Percentiles rank a stretch among this genome's conserved stretches.
phyloP scores from a whole-genome alignment of 2,888 invertebrate genomes.

The Geotrupes spiniger region DNA sequence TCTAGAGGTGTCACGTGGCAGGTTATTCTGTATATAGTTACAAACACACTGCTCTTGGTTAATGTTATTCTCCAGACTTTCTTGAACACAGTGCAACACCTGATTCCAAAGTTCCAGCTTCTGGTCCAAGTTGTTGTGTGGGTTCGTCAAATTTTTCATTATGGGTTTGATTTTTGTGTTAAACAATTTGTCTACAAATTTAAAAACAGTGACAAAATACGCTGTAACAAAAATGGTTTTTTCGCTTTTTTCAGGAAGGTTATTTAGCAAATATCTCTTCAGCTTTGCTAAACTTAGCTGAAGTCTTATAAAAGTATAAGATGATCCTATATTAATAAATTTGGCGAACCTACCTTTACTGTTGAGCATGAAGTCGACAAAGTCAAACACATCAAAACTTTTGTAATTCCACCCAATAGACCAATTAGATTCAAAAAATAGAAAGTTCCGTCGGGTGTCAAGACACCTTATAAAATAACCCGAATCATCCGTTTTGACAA shows the following conservation, averaged over 20 bases:
- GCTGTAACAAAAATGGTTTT: too few species aligned
- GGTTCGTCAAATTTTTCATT: constrained; percentile 15
- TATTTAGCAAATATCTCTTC: too few species aligned
- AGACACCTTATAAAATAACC: constrained; percentile 14
- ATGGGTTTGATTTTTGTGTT: constrained; percentile 14
- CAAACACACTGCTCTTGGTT: constrained; percentile 4
- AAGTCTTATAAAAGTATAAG: too few species aligned
- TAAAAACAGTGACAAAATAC: not conserved
- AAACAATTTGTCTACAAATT: constrained; percentile 14
- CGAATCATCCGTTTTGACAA: constrained; percentile 14
- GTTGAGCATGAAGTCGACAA: constrained; percentile 16
- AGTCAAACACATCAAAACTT: constrained; percentile 13
- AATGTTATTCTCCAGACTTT: constrained; percentile 4
- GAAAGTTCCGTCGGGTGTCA: constrained; percentile 8
- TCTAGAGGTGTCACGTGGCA: not conserved
- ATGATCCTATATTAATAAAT: too few species aligned
- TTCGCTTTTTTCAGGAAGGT: too few species aligned
- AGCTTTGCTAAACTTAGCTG: too few species aligned
- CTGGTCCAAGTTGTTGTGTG: constrained; percentile 10
- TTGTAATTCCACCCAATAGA: constrained; percentile 17
- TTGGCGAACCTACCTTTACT: constrained; percentile 13
- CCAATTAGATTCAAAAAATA: constrained; percentile 19
- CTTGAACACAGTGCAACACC: constrained; percentile 9
- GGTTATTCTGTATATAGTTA: constrained; percentile 3
- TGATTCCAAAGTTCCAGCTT: constrained; percentile 13